Evolutionary conservation across 2,797 vertebrate species (phyloP), one percentile per base, ranked within the genome.

Genomic region (Cynodonichthys magdalenae): DNA sequence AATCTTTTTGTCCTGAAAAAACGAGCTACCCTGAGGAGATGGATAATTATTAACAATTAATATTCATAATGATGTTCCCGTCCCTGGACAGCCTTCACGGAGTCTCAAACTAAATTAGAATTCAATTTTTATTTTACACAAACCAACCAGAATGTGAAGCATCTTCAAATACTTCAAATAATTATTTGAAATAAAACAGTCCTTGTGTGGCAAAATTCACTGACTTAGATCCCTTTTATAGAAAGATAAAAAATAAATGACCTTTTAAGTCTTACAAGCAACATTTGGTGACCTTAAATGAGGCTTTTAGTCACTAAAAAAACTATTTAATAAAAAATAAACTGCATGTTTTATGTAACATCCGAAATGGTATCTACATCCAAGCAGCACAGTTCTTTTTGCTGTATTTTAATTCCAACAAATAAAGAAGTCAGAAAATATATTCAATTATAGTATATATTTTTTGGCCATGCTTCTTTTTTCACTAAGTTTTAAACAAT

Each of bases 1-100:
- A 87, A 63, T 85, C 51, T 64, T 70, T n/a, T 81, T 80, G 82
- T 77, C 79, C 86, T 87, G 85, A 89, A 90, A 48, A 91, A 80
- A 81, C 6, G 70, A 85, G 85, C 85, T 89, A 87, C 91, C 89
- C 91, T 62, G 67, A 89, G 90, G 92, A 90, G 69, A 81, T 85
- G 80, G 81, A 92, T 90, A 92, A 90, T 92, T 92, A 92, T 92
- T 90, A 90, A 91, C 90, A 93, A 93, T 93, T 93, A 93, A 93
- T 92, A 92, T 92, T 91, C 87, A 87, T 90, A 93, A 93, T 92
- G 90, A 91, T 87, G 83, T 89, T 72, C 84, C 71, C 27, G 87
- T 93, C 91, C 88, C 89, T 86, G 79, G 90, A 86, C 77, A 86
- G 87, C 82, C 86, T 90, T 82, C 65, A 63, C 77, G 83, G 78